Percentiles rank a stretch among this genome's conserved stretches.
Conservation (phyloP, 2,888 invertebrate genomes). For the Chydorus sphaericus region DNA sequence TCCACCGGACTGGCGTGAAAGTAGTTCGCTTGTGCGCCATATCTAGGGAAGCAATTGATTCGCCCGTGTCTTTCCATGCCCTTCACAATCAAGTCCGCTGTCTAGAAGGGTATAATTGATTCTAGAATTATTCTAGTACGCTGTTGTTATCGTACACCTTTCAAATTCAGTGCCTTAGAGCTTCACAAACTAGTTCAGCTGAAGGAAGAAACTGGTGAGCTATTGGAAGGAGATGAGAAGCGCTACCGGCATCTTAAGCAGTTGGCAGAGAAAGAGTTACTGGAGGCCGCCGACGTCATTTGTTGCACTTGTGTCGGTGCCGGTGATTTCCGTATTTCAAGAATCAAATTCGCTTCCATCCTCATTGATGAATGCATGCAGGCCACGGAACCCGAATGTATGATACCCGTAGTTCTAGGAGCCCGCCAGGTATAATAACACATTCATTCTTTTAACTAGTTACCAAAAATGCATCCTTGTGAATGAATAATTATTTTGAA, state of each 20-base stretch:
- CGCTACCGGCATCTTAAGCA: constrained; percentile 81
- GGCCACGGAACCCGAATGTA: constrained; percentile 93
- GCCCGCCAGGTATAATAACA: constrained; percentile 61
- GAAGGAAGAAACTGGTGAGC: constrained; percentile 95
- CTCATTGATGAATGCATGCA: constrained; percentile 96
- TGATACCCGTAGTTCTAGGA: constrained; percentile 97
- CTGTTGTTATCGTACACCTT: no score
- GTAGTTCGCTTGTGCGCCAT: constrained; percentile 89
- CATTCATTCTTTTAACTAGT: background rate
- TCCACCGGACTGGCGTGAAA: constrained; percentile 91
- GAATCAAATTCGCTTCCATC: constrained; percentile 89
- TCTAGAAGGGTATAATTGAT: constrained; percentile 67
- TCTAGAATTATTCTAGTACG: no score
- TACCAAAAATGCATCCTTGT: background rate
- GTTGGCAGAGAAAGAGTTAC: constrained; percentile 71
- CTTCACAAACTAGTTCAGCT: constrained; percentile 86
- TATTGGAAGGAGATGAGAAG: constrained; percentile 89
- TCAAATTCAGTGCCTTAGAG: constrained; percentile 60
- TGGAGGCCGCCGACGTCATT: constrained; percentile 95
- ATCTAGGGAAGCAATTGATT: constrained; percentile 94
- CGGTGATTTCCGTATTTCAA: constrained; percentile 83
- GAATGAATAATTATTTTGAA: background rate
- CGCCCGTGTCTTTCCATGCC: constrained; percentile 89
- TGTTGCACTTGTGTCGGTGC: constrained; percentile 99
- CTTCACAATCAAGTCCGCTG: constrained; percentile 94